A percentile compares a stretch with the other conserved stretches of the same genome.
These are phyloP conservation scores for Phoenoteleia sp. DNA, from an alignment of 2,888 invertebrate genomes.

Conservation along the genomic window DNA sequence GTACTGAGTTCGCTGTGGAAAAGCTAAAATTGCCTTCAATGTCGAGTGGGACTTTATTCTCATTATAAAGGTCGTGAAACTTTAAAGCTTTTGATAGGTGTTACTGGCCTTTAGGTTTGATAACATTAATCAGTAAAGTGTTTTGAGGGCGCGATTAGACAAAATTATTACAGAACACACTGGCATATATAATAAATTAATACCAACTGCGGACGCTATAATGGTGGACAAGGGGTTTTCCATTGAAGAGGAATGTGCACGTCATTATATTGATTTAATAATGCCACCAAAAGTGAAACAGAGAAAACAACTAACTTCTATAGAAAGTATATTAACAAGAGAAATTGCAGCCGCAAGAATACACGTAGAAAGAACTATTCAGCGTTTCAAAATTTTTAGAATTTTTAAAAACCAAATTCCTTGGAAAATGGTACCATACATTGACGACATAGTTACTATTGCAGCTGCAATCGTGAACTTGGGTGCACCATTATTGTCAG, in stretches of 20 bases:
- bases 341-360: slow-evolving; percentile 49
- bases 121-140: slow-evolving; percentile 23
- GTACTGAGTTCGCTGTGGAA: slow-evolving; percentile 48
- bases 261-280: slow-evolving; percentile 25
- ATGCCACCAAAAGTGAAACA: slow-evolving; percentile 42
- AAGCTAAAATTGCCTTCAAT: slow-evolving; percentile 44
- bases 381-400: slow-evolving; percentile 57
- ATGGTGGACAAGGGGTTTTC: slow-evolving; percentile 61
- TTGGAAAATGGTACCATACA: slow-evolving; percentile 31
- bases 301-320: not conserved
- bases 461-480: slow-evolving; percentile 41
- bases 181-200: slow-evolving; percentile 26
- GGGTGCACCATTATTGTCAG: slow-evolving; percentile 14
- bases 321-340: slow-evolving; percentile 7
- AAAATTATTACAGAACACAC: slow-evolving; percentile 37
- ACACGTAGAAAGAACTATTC: slow-evolving; percentile 51
- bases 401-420: slow-evolving; percentile 42
- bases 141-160: slow-evolving; percentile 48
- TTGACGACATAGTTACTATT: slow-evolving; percentile 33
- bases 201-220: slow-evolving; percentile 54
- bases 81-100: not conserved
- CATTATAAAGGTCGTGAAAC: slow-evolving; percentile 59
- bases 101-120: not conserved
- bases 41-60: slow-evolving; percentile 47
- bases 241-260: slow-evolving; percentile 35